Conservation (phyloP, 2,113 vertebrate genomes). For the Romanogobio albipinnatus region DNA sequence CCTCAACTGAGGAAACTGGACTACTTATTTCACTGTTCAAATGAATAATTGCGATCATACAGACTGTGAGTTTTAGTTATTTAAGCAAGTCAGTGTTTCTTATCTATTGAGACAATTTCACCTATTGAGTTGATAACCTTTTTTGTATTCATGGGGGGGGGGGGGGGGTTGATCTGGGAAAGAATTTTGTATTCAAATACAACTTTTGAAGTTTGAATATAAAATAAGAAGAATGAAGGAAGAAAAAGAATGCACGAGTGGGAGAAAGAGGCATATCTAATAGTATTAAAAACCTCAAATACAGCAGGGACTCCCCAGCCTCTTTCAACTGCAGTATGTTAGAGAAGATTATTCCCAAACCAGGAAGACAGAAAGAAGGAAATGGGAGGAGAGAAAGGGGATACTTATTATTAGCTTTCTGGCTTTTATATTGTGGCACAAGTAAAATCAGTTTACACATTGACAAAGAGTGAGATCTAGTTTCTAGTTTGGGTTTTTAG, state of each 20-base stretch:
- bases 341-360: conserved; percentile 50
- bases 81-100: too few relatives aligned
- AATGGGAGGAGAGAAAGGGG: background rate
- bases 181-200: conserved; percentile 10
- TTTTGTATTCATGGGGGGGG: background rate
- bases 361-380: conserved; percentile 28
- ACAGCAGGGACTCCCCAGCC: conserved; percentile 63
- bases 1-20: background rate
- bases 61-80: too few relatives aligned
- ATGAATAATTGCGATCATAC: background rate
- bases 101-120: background rate
- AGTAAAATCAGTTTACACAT: background rate
- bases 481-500: too few relatives aligned
- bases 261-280: conserved; percentile 54
- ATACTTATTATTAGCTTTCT: conserved; percentile 30
- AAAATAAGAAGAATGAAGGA: conserved; percentile 27
- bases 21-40: background rate
- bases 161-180: conserved; percentile 17
- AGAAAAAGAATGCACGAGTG: conserved; percentile 40
- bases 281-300: conserved; percentile 64
- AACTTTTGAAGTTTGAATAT: conserved; percentile 16
- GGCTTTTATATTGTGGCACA: background rate
- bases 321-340: conserved; percentile 59
- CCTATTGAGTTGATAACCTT: background rate
- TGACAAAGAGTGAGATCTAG: background rate